Conservation (phyloP, 2,113 vertebrate species). For the Amphilophus citrinellus region DNA sequence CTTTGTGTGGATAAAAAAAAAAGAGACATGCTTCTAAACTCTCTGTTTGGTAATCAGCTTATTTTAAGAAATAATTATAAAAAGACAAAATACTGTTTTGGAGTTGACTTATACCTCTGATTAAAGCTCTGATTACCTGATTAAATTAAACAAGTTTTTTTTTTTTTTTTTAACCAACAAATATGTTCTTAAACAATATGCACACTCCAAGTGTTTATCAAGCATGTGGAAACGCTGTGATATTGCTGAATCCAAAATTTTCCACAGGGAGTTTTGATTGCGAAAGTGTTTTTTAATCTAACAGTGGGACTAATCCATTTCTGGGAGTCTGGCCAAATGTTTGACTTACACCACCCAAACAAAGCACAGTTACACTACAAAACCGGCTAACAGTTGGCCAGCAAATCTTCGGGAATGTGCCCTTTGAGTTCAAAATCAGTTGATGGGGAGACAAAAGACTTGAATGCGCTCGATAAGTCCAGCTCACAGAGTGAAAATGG, state of each 20-base stretch:
- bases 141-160: background rate
- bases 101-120: background rate
- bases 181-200: background rate
- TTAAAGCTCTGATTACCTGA: background rate
- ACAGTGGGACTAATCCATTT: slow-evolving; percentile 45
- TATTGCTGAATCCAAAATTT: background rate
- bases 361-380: slow-evolving; percentile 39
- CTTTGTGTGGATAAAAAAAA: background rate
- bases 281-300: slow-evolving; percentile 6
- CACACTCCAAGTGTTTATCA: slow-evolving; percentile 2
- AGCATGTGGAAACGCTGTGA: slow-evolving; percentile 10
- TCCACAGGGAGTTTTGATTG: slow-evolving; percentile 27
- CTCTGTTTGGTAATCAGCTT: background rate
- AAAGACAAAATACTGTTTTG: background rate
- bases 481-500: slow-evolving; percentile 14
- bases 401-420: slow-evolving; percentile 44
- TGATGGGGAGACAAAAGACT: slow-evolving; percentile 38
- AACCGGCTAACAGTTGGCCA: slow-evolving; percentile 33
- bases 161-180: background rate
- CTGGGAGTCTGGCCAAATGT: slow-evolving; percentile 60
- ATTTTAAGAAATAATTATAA: background rate
- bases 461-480: slow-evolving; percentile 25
- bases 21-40: slow-evolving; percentile 15
- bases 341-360: slow-evolving; percentile 48
- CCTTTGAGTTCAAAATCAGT: slow-evolving; percentile 23